Evolutionary conservation across 2,797 vertebrate genomes (phyloP).

Genomic region (Spizella passerina): DNA sequence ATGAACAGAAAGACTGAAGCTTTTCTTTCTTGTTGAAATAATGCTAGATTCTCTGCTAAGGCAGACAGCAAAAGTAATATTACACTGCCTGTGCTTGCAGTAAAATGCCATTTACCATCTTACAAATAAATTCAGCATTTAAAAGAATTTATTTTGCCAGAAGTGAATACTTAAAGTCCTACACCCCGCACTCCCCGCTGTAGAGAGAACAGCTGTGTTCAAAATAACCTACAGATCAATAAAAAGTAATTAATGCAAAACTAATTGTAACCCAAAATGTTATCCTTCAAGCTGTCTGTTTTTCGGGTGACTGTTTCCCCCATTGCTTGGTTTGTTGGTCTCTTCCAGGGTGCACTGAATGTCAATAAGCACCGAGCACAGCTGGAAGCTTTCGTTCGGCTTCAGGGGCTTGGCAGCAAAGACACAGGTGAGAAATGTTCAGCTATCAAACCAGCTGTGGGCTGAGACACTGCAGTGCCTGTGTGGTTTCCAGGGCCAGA

Average conservation of each 20-base stretch:
- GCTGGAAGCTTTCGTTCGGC: slow-evolving; percentile 85
- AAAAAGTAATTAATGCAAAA: background rate
- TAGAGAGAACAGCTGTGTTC: background rate
- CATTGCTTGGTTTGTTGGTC: background rate
- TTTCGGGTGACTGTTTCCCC: background rate
- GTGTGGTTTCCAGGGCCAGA: background rate
- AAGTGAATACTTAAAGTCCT: background rate
- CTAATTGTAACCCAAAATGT: background rate
- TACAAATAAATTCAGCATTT: background rate
- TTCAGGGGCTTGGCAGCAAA: slow-evolving; percentile 83
- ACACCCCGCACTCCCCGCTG: fast-evolving
- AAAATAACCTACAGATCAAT: background rate
- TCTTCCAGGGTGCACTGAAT: slow-evolving; percentile 85
- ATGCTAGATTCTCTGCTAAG: background rate
- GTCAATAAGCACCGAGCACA: slow-evolving; percentile 93
- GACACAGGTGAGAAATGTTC: slow-evolving; percentile 69
- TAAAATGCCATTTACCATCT: background rate
- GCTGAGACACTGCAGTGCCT: background rate
- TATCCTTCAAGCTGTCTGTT: background rate
- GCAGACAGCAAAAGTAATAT: background rate
- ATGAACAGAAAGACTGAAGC: background rate
- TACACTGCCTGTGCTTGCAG: background rate
- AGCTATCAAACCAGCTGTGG: background rate
- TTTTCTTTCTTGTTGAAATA: background rate
- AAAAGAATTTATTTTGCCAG: background rate